Base-by-base conservation (phyloP, 1,140 invertebrate genomes). In the Magallana ariakensis region DNA sequence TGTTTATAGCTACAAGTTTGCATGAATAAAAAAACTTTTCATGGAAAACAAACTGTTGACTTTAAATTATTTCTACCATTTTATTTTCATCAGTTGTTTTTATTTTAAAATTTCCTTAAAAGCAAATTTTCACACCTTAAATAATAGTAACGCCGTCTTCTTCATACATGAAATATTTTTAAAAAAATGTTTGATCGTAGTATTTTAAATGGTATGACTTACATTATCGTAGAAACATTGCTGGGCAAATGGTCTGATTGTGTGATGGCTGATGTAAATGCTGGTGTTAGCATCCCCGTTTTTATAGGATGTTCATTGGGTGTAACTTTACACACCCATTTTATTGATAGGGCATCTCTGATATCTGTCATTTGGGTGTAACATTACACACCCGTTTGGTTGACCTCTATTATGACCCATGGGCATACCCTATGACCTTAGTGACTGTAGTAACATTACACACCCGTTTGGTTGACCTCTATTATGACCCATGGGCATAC, bases 41-140 rank as follows among this genome's bases (percentile, higher is more conserved):
- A 62, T 62, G 58, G 58, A 62, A 62, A 62, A 62, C 58, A 62
- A 62, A 62, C 58, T 62, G 58, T 62, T 62, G 58, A 62, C 58
- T 62, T 62, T 62, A 16, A 62, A 15, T 62, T 62, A 62, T 62
- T 19, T 62, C 15, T 62, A 62, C 58, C 58, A 19, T 62, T 62
- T 62, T 62, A 62, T 62, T 62, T 62, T 62, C 58, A 62, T 62
- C 58, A 62, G 16, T 62, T 62, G 58, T 62, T 62, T 46, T 62
- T 62, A 62, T 62, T 19, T 62, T 16, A 62, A 62, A 19, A 62
- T 62, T 62, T 62, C 58, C 58, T 62, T 62, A 62, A 62, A 62
- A 62, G 58, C 58, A 62, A 62, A 62, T 62, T 46, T 62, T 62
- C 58, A 62, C 58, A 62, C 16, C 58, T 62, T 15, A 62, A 62